Evolutionary conservation across 2,888 invertebrate genomes (phyloP).

Genomic region (Ceramica pisi): DNA sequence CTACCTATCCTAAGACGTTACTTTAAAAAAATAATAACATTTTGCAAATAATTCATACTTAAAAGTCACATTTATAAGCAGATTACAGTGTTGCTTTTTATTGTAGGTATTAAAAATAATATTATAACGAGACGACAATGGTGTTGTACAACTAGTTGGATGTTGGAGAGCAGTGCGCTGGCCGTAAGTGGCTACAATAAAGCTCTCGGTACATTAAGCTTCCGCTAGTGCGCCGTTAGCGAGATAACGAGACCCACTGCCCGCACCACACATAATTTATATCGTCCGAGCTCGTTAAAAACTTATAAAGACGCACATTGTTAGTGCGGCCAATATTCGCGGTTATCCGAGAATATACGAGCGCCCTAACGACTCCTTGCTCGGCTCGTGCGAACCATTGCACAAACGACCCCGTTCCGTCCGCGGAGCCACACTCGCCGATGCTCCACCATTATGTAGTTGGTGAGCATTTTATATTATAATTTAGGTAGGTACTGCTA

Average conservation of each 20-base stretch:
- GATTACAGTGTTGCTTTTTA: slow-evolving; percentile 36
- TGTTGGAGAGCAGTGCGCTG: slow-evolving; percentile 69
- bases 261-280: slow-evolving; percentile 90
- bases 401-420: slow-evolving; percentile 77
- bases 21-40: background rate
- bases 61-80: background rate
- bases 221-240: slow-evolving; percentile 89
- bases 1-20: background rate
- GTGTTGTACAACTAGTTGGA: slow-evolving; percentile 69
- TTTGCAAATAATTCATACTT: background rate
- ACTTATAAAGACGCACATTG: slow-evolving; percentile 91
- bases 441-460: slow-evolving; percentile 64
- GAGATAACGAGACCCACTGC: slow-evolving; percentile 90
- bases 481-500: slow-evolving; percentile 47
- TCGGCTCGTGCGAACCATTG: slow-evolving; percentile 74
- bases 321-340: slow-evolving; percentile 90
- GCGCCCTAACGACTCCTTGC: slow-evolving; percentile 85
- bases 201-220: slow-evolving; percentile 90
- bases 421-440: slow-evolving; percentile 70
- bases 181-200: slow-evolving; percentile 90
- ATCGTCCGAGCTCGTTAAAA: slow-evolving; percentile 91
- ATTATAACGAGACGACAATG: slow-evolving; percentile 66
- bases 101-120: slow-evolving; percentile 59
- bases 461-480: slow-evolving; percentile 60
- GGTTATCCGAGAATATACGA: slow-evolving; percentile 86